phyloP scores from a whole-genome alignment of 2,888 invertebrate species.

The Amorpha juglandis region DNA sequence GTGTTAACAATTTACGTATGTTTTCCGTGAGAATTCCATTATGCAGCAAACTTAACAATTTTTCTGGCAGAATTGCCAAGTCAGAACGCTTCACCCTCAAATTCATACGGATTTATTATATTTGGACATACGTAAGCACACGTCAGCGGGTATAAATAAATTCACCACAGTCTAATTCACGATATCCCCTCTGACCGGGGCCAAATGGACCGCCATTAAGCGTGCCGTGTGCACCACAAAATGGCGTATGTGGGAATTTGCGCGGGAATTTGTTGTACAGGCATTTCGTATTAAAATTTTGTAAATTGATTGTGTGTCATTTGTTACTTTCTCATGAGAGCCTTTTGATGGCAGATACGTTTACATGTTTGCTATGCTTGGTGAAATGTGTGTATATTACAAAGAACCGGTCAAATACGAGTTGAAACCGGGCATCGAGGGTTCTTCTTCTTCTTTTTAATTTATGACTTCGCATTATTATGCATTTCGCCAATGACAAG shows the following conservation, averaged over 20 bases:
- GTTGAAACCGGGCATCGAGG: no score
- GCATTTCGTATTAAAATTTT: constrained; percentile 11
- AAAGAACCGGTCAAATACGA: no score
- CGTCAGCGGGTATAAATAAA: constrained; percentile 35
- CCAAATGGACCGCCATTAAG: constrained; percentile 58
- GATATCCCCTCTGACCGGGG: constrained; percentile 17
- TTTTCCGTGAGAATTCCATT: no score
- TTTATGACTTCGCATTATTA: no score
- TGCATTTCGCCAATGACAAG: no score
- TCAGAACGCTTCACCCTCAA: background rate
- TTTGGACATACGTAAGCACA: constrained; percentile 11
- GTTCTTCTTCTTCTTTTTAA: no score
- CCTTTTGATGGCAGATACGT: background rate
- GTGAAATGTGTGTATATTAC: no score
- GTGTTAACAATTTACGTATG: no score
- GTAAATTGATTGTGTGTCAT: constrained; percentile 28
- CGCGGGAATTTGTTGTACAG: constrained; percentile 31
- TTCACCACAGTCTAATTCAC: constrained; percentile 26
- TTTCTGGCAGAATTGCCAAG: background rate
- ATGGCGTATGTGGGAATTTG: constrained; percentile 53
- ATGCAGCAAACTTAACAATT: background rate
- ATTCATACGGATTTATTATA: constrained; percentile 8
- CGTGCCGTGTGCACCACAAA: constrained; percentile 56
- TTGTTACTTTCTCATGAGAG: background rate
- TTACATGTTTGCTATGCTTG: background rate